Base-by-base conservation (phyloP, 2,888 invertebrate genomes). In the Epinotia ramella region DNA sequence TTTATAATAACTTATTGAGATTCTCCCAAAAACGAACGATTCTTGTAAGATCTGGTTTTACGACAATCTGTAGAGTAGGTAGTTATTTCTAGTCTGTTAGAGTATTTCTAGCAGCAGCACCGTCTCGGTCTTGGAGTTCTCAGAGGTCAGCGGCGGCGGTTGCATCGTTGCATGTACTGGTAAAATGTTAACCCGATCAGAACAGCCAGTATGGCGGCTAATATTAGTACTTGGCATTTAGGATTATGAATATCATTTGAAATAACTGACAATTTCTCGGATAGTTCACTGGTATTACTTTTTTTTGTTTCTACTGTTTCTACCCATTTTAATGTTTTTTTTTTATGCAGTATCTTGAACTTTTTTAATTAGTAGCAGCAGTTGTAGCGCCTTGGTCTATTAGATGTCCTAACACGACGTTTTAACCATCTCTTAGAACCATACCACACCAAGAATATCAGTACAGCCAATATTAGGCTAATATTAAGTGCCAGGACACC, bases 381-480 rank as follows among this genome's bases (percentile, higher is more conserved):
- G 33, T 18, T 12, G 46, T 65, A n/a, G 4, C 5, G 24, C 2
- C 65, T 49, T 11, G 20, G 1, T n/a, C 9, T 9, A 40, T 9
- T 0, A 40, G 40, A 1, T 40, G 7, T 40, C 9, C 9, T 40
- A 40, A 40, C 40, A 40, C 33, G 53, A 1, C 33, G 53, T 66
- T 11, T 2, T 13, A 28, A 33, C 2, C 6, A 16, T 66, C 16
- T 66, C 9, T 28, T 65, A 2, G 53, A 28, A 53, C 28, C 28
- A 33, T 53, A 53, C 49, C 24, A 65, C 40, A 24, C 46, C 46
- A 65, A 65, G 13, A 46, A 20, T 65, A 65, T 65, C 16, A 65
- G 24, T 6, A 66, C 0, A 66, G 66, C 53, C 53, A 66, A 12
- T n/a, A n/a, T n/a, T 28, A 66, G 28, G 20, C n/a, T n/a, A n/a